Percentiles rank a stretch among this genome's conserved stretches.
Conservation (phyloP, 2,113 vertebrate genomes). For the Empidonax traillii region DNA sequence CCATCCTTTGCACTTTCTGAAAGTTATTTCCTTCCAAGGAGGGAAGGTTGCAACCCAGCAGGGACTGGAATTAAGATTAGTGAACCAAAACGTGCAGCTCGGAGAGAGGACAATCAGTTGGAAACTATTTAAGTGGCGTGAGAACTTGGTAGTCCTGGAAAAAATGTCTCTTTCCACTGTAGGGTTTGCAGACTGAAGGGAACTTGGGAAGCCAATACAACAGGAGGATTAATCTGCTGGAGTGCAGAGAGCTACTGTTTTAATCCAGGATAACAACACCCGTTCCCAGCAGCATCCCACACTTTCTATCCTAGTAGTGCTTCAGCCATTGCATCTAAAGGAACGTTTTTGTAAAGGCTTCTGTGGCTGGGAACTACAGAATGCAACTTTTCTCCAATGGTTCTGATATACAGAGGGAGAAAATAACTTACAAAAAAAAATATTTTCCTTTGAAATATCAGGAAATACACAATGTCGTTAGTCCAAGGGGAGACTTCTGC, state of each 20-base stretch:
- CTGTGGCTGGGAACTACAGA: slow-evolving; percentile 5
- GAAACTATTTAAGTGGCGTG: slow-evolving; percentile 6
- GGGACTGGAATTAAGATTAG: slow-evolving; percentile 32
- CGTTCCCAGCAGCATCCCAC: neutral
- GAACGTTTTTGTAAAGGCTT: slow-evolving; percentile 25
- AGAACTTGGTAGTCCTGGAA: neutral
- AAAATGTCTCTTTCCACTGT: neutral
- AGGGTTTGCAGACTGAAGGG: neutral
- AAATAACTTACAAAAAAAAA: neutral
- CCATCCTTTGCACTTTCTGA: neutral
- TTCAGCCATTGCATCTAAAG: slow-evolving; percentile 18
- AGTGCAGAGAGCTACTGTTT: slow-evolving; percentile 5
- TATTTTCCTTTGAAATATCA: neutral
- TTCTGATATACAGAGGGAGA: neutral
- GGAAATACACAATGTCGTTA: neutral
- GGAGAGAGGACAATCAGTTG: slow-evolving; percentile 22
- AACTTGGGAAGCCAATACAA: neutral
- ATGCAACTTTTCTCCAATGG: neutral
- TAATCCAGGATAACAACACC: neutral
- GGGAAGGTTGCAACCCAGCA: slow-evolving; percentile 37
- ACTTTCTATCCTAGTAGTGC: neutral
- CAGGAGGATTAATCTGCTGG: neutral
- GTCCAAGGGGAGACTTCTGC: neutral
- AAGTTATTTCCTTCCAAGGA: slow-evolving; percentile 25
- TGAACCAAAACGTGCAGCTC: slow-evolving; percentile 70